Base-by-base conservation (phyloP, 2,888 invertebrate species). In the Caradrina clavipalpis region DNA sequence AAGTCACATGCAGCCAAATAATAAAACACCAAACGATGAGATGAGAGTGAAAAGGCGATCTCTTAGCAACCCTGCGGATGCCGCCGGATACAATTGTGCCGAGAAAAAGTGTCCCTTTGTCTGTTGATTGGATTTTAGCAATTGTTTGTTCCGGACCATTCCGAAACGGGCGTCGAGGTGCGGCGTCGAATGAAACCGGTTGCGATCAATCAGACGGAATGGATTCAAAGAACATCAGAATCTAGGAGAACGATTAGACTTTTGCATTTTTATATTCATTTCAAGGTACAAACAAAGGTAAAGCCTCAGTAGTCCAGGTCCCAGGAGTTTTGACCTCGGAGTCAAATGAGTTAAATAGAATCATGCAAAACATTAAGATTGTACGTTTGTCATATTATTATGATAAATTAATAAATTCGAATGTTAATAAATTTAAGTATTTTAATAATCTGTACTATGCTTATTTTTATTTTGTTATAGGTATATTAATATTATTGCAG, bases 61-160 rank as follows among this genome's bases (percentile, higher is more conserved):
- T 62, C 51, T 55, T 60, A 65, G 55, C 80, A 81, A 63, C 80
- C 78, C 70, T 82, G 39, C 47, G 49, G 49, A 47, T 22, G 69
- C 51, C 64, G 58, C 56, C 45, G 80, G 73, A 69, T 65, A 71
- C 84, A 66, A 68, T 74, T 53, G 80, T 69, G 58, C 61, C 68
- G 76, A 84, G 71, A 80, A 84, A 84, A 78, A 80, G 69, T 80
- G 76, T 84, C 80, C 74, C 73, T 83, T 84, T 83, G 84, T 80
- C 74, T 69, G 59, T 80, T 82, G 84, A 83, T 83, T 83, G 83
- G 84, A 83, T 83, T 83, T 80, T 66, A 76, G 70, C 73, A 80
- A 84, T 82, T 82, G 84, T 82, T 82, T 82, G 80, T 74, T 82
- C 82, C 78, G 76, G 53, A 51, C 19, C 49, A 31, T 73, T 55